Evolutionary conservation across 2,113 vertebrate genomes (phyloP).

Genomic region (Pseudorectes ferrugineus): DNA sequence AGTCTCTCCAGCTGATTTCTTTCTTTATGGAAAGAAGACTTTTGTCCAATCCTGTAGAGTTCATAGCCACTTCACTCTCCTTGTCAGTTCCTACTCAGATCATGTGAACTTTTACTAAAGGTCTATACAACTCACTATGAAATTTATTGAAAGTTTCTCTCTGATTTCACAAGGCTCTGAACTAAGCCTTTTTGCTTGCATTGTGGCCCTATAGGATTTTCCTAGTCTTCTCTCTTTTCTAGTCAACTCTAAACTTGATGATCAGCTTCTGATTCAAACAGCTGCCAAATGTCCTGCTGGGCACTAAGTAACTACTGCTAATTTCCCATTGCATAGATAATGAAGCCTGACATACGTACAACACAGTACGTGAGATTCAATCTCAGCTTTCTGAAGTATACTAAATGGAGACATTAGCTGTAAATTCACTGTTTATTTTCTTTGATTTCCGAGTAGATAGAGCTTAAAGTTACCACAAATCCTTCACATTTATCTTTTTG

Average conservation of each 20-base stretch:
- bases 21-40: background rate
- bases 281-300: background rate
- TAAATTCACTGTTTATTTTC: background rate
- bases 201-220: background rate
- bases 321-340: background rate
- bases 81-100: background rate
- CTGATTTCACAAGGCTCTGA: background rate
- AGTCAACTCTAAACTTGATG: background rate
- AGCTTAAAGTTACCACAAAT: background rate
- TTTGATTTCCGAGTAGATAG: background rate
- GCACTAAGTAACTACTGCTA: background rate
- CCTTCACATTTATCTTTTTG: background rate
- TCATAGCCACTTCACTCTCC: background rate
- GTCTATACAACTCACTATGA: background rate
- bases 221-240: background rate
- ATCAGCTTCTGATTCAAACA: background rate
- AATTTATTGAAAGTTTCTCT: background rate
- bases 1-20: background rate
- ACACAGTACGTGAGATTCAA: background rate
- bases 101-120: background rate
- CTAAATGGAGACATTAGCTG: background rate
- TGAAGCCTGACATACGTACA: background rate
- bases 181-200: background rate
- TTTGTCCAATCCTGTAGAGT: background rate
- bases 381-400: background rate